Evolutionary conservation across 2,797 vertebrate species (phyloP).

Genomic region (Threskiornis aethiopicus): DNA sequence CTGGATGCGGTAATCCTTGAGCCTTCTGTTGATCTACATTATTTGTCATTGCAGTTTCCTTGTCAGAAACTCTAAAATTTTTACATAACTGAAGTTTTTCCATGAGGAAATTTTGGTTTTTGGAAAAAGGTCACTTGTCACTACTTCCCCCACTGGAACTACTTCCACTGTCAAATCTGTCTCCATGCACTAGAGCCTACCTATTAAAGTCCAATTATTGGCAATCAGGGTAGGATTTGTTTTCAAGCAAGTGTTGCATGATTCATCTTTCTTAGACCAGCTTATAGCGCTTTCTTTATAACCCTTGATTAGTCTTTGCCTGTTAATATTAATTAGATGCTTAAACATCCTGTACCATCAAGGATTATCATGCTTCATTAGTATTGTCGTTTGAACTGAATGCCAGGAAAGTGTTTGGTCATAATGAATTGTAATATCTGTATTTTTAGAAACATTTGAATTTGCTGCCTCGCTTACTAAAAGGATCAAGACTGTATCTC

Average conservation of each 20-base stretch:
- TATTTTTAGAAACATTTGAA: conserved; percentile 45
- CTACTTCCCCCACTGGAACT: not conserved
- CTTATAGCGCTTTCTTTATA: not conserved
- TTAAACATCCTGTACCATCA: conserved; percentile 5
- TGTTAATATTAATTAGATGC: conserved; percentile 37
- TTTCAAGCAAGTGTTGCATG: not conserved
- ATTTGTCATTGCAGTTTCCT: not conserved
- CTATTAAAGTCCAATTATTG: not conserved
- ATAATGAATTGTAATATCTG: not conserved
- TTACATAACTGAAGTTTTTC: not conserved
- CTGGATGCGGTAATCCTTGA: not conserved
- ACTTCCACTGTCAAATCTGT: not conserved
- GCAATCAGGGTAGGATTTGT: not conserved
- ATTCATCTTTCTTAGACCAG: not conserved
- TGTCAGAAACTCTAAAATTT: not conserved
- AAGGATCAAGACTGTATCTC: not conserved
- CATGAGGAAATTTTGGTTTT: not conserved
- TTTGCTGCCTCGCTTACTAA: not conserved
- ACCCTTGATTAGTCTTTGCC: not conserved
- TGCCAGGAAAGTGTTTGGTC: conserved; percentile 23
- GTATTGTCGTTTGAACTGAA: conserved; percentile 12
- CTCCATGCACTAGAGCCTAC: not conserved
- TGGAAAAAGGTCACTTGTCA: not conserved
- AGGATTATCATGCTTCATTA: conserved; percentile 32
- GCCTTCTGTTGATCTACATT: not conserved